Percentiles rank a stretch among this genome's conserved stretches.
These are phyloP conservation scores for Luscinia megarhynchos DNA, from an alignment of 2,797 vertebrate species.

Conservation along the genomic window DNA sequence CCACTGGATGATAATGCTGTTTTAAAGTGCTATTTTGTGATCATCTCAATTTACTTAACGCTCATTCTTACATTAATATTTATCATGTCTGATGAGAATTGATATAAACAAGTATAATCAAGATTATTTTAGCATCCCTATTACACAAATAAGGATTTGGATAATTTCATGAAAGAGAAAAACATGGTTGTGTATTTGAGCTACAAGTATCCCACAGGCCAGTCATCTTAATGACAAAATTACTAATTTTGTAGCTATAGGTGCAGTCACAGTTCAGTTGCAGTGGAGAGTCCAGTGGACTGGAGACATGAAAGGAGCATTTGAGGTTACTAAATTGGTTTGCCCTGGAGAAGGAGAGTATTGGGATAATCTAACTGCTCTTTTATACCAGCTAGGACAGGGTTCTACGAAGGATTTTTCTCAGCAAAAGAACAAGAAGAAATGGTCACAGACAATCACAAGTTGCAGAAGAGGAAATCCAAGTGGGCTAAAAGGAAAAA, in stretches of 20 bases:
- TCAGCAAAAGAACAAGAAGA: background rate
- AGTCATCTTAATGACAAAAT: background rate
- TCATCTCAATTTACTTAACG: background rate
- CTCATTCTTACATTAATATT: slow-evolving; percentile 50
- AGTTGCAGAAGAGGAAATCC: background rate
- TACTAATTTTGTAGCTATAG: background rate
- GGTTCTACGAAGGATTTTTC: background rate
- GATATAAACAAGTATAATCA: slow-evolving; percentile 53
- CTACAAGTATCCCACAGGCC: background rate
- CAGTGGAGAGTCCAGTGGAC: background rate
- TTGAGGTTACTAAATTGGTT: background rate
- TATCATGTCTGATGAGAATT: slow-evolving; percentile 48
- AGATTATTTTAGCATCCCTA: slow-evolving; percentile 41
- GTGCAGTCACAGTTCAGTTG: background rate
- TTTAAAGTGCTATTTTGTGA: slow-evolving; percentile 32
- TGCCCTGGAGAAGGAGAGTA: background rate
- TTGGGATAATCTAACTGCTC: background rate
- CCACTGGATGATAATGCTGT: background rate
- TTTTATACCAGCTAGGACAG: background rate
- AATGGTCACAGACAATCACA: background rate
- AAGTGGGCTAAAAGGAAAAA: background rate
- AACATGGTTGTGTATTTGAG: background rate
- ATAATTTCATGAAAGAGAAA: background rate
- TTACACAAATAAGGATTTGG: background rate
- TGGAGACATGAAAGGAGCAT: background rate